Conservation (phyloP, 2,797 vertebrate genomes). For the Enoplosus armatus region DNA sequence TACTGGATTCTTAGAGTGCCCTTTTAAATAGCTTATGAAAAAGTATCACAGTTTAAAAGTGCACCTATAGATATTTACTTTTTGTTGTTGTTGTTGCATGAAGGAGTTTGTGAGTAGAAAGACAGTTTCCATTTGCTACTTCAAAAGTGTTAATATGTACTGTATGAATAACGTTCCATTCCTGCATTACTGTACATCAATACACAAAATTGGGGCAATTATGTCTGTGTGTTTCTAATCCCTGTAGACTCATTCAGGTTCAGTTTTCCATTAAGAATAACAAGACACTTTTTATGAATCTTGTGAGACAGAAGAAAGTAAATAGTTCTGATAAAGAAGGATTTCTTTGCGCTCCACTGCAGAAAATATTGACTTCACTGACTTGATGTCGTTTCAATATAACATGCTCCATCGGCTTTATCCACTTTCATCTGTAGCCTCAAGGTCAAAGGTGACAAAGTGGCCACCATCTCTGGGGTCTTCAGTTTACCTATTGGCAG, state of each 20-base stretch:
- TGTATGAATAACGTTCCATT: neutral
- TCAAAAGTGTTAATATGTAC: neutral
- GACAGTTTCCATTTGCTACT: neutral
- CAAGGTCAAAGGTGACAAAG: slow-evolving; percentile 16
- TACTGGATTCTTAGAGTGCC: neutral
- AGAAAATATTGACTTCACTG: neutral
- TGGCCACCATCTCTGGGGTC: neutral
- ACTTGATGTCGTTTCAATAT: neutral
- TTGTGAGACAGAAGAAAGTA: neutral
- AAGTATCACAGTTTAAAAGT: neutral
- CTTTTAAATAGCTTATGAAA: neutral
- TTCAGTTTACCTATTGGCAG: neutral
- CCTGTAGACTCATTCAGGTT: neutral
- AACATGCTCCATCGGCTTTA: neutral
- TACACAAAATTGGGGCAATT: neutral
- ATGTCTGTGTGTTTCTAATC: neutral
- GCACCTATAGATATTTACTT: neutral
- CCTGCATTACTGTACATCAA: neutral
- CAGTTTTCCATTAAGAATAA: neutral
- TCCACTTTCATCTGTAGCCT: neutral
- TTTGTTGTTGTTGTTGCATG: neutral
- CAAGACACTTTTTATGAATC: neutral
- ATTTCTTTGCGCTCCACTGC: neutral
- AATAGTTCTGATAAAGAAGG: neutral
- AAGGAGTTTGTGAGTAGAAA: neutral